Conservation (phyloP, 2,797 vertebrate genomes). For the Gadopsis marmoratus region DNA sequence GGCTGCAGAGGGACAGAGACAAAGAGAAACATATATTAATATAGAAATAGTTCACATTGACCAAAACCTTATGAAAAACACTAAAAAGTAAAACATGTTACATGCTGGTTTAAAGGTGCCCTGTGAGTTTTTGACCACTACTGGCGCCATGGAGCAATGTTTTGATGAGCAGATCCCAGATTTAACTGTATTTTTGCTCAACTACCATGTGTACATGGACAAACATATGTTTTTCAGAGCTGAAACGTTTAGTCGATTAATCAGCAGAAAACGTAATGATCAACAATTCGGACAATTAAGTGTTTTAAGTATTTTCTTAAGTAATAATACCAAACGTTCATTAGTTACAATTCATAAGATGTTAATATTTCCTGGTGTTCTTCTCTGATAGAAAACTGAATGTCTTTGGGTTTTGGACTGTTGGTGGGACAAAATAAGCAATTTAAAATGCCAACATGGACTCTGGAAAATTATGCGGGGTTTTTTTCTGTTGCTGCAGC, state of each 20-base stretch:
- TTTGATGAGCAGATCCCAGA: background rate
- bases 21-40: background rate
- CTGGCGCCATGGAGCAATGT: background rate
- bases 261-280: background rate
- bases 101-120: background rate
- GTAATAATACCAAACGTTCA: no score
- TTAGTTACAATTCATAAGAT: background rate
- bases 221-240: background rate
- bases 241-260: background rate
- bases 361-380: background rate
- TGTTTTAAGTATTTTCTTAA: background rate
- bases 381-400: background rate
- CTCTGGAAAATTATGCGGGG: background rate
- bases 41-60: background rate
- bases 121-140: background rate
- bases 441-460: background rate
- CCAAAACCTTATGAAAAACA: background rate
- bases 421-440: background rate
- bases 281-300: background rate
- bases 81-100: background rate
- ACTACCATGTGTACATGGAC: background rate
- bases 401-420: background rate
- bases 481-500: background rate
- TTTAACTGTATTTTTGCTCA: background rate
- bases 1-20: constrained; percentile 81